Base-by-base conservation (phyloP, 2,113 vertebrate genomes). In the Nasalis larvatus region DNA sequence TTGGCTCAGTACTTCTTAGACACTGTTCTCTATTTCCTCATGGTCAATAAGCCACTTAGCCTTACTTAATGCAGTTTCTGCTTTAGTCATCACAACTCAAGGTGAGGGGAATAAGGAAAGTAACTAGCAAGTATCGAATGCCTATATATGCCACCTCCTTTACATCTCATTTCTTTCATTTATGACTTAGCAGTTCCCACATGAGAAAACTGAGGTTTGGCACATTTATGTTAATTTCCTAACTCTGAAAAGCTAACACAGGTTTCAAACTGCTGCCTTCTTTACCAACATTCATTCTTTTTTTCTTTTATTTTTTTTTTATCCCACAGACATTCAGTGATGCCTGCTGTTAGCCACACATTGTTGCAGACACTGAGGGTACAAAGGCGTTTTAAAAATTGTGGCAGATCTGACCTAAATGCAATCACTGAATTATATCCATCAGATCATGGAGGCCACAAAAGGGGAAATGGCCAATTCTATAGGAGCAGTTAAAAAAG, bases 21-120 rank as follows among this genome's bases (percentile, higher is more conserved):
- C 3, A 42, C 21, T 52, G 13, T 17, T 89, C 25, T 94, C n/a
- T 96, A 6, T 90, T 91, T 93, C 27, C 14, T 89, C 4, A 18
- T 60, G 4, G n/a, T 92, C 74, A 87, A 23, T 85, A 86, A 45
- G 27, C 20, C 32, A 74, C 18, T 91, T 93, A 86, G n/a, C n/a
- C 17, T 82, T 88, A 63, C 25, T n/a, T 85, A 88, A 58, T 71
- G 40, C 12, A 45, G 13, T 66, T 94, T 91, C 66, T 90, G n/a
- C 49, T 78, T 92, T 60, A 86, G 54, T 90, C 68, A 89, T 89
- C 60, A 92, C 73, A 94, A 85, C 47, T 92, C n/a, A 87, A 96
- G 56, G 18, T 83, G 49, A 83, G 10, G 4, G 12, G 27, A 77
- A 40, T 63, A 86, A 63, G 35, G 13, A 92, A 94, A 11, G 16